These are phyloP conservation scores for Euclidia mi DNA, from an alignment of 2,888 invertebrate species.

Conservation along the genomic window DNA sequence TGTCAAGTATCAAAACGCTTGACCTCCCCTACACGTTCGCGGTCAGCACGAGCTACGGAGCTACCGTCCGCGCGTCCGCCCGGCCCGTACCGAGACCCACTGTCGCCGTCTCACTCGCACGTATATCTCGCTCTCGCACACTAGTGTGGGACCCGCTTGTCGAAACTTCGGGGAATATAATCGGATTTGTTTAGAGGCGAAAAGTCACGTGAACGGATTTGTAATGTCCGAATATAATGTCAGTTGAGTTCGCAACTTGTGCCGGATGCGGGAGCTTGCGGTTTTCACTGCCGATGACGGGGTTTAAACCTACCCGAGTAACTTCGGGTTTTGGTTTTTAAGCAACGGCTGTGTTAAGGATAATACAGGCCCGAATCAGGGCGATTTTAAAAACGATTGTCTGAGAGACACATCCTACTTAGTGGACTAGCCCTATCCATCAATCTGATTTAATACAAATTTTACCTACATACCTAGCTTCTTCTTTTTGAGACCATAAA, in stretches of 20 bases:
- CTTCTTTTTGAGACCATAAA: too few relatives aligned
- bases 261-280: background rate
- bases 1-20: conserved; percentile 71
- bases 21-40: conserved; percentile 59
- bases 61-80: conserved; percentile 58
- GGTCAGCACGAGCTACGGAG: conserved; percentile 67
- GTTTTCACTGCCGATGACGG: background rate
- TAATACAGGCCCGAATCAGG: too few relatives aligned
- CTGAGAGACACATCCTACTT: too few relatives aligned
- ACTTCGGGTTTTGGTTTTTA: too few relatives aligned
- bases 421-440: too few relatives aligned
- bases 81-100: conserved; percentile 56
- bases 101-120: conserved; percentile 49
- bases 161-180: conserved; percentile 48
- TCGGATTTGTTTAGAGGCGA: conserved; percentile 52
- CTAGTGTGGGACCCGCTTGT: conserved; percentile 31
- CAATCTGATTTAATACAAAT: too few relatives aligned
- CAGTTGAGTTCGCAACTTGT: background rate
- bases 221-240: conserved; percentile 31
- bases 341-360: too few relatives aligned
- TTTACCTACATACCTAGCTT: too few relatives aligned
- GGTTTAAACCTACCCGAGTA: too few relatives aligned
- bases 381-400: too few relatives aligned
- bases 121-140: conserved; percentile 51
- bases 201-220: conserved; percentile 48